Conservation (phyloP, 1,140 invertebrate genomes). For the Dysdera silvatica region DNA sequence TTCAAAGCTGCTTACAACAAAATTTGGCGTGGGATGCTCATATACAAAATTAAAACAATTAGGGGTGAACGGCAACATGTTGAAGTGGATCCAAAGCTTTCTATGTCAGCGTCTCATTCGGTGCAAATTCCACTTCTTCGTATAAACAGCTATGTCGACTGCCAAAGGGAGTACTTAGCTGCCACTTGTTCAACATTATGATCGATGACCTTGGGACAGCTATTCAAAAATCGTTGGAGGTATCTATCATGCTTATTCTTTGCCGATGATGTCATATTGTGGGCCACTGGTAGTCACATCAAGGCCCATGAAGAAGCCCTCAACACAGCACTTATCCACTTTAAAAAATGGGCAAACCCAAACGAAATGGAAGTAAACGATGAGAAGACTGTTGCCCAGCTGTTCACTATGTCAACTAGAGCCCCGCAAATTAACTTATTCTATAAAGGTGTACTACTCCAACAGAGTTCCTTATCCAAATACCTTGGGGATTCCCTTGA, state of each 20-base stretch:
- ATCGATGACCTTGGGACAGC: too few species aligned
- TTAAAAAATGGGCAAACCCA: background rate
- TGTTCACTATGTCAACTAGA: slow-evolving; percentile 8
- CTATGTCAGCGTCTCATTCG: background rate
- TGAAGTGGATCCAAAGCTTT: slow-evolving; percentile 5
- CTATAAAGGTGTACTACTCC: background rate
- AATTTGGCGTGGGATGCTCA: slow-evolving; percentile 3
- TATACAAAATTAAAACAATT: slow-evolving; percentile 2
- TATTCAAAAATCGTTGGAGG: background rate
- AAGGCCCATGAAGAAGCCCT: background rate
- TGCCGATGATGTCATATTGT: slow-evolving; percentile 11
- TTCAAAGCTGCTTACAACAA: slow-evolving; percentile 7
- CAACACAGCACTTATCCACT: background rate
- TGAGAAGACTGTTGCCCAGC: background rate
- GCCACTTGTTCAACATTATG: slow-evolving; percentile 5
- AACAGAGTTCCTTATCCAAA: background rate
- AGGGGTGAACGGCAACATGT: slow-evolving; percentile 1
- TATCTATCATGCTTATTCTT: slow-evolving; percentile 12
- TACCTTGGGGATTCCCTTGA: slow-evolving; percentile 2
- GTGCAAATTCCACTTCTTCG: slow-evolving; percentile 2
- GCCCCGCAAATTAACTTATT: background rate
- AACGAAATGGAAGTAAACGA: slow-evolving; percentile 3
- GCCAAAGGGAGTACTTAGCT: slow-evolving; percentile 2
- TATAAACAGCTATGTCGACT: slow-evolving; percentile 2
- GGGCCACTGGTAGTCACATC: background rate